A percentile compares a stretch with the other conserved stretches of the same genome.
phyloP scores from a whole-genome alignment of 2,797 vertebrate genomes.

The Fundulus diaphanus region DNA sequence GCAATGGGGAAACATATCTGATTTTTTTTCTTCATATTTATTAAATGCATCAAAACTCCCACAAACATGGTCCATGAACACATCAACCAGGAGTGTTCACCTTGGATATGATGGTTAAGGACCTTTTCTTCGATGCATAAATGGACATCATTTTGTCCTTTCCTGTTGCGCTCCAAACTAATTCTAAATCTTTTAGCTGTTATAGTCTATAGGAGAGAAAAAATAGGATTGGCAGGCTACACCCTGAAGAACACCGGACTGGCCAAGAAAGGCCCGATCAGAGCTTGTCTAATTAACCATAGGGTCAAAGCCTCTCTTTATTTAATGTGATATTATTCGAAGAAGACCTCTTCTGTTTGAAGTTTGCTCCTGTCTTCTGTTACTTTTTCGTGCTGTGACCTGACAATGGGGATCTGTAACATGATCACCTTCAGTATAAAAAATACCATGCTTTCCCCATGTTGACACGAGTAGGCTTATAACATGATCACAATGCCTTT shows the following conservation, averaged over 20 bases:
- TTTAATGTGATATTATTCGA: background rate
- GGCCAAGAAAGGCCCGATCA: background rate
- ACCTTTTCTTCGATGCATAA: background rate
- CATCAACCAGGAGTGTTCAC: background rate
- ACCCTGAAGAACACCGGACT: background rate
- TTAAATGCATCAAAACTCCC: background rate
- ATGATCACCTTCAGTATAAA: background rate
- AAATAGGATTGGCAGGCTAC: too few species aligned
- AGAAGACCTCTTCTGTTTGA: too few species aligned
- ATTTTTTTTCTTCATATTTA: background rate
- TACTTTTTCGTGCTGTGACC: too few species aligned
- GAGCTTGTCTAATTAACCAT: background rate
- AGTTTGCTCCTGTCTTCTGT: too few species aligned
- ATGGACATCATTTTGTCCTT: background rate
- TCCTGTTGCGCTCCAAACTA: background rate
- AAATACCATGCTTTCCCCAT: background rate
- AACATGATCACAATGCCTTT: background rate
- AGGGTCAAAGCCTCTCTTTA: background rate
- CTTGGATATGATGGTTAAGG: background rate
- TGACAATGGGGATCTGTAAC: too few species aligned
- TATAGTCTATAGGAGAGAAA: background rate
- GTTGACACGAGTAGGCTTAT: background rate
- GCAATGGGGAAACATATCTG: background rate
- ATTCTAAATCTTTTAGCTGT: conserved; percentile 4
- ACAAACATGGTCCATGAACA: background rate